Conservation (phyloP, 30 jellyfish, hydroid and myxozoan species). For the Sanderia malayensis region DNA sequence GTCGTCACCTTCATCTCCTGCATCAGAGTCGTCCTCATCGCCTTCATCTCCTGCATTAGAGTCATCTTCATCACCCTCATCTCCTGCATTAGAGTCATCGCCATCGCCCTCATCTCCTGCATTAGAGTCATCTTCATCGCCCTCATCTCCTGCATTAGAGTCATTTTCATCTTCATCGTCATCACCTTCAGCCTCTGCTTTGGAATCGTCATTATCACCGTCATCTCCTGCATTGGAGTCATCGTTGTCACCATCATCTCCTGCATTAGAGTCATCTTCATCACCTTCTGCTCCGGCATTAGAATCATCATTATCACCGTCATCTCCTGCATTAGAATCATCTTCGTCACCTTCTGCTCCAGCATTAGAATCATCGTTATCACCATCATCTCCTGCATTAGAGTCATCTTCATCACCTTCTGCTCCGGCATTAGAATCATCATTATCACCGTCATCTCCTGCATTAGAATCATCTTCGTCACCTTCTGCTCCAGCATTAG, state of each 20-base stretch:
- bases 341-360: conserved; percentile 5
- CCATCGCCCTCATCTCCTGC: conserved; percentile 6
- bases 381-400: not conserved
- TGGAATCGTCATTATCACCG: not conserved
- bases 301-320: not conserved
- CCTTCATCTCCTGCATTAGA: not conserved
- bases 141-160: conserved; percentile 3
- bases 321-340: not conserved
- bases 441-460: no score
- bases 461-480: not conserved
- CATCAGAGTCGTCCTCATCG: not conserved
- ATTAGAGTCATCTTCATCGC: not conserved
- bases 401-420: not conserved
- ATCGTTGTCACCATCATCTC: not conserved
- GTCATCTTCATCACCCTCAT: not conserved
- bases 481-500: not conserved
- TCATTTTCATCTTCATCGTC: not conserved
- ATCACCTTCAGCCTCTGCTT: not conserved
- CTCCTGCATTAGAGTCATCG: conserved; percentile 1
- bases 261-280: not conserved
- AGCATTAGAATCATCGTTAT: not conserved
- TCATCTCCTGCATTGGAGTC: not conserved
- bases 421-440: not conserved
- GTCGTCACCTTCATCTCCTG: not conserved
- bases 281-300: conserved; percentile 5